phyloP scores from a whole-genome alignment of 30 jellyfish, hydroid and myxozoan species.

The Euphysa ruthae region DNA sequence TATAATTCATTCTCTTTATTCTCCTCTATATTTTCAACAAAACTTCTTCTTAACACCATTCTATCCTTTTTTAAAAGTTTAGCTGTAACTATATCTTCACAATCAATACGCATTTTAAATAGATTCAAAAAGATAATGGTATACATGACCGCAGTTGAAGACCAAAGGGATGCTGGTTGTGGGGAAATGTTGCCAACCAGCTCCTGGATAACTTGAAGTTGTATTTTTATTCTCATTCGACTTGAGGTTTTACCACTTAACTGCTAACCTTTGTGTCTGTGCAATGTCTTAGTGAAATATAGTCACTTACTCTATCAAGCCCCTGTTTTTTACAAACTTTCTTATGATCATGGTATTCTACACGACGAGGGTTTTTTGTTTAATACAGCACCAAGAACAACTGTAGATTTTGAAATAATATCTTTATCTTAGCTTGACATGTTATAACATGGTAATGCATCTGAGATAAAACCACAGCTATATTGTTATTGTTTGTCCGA shows the following conservation, averaged over 20 bases:
- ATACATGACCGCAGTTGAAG: conserved; percentile 43
- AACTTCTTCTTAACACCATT: conserved; percentile 29
- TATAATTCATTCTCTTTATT: not conserved
- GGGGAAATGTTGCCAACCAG: conserved; percentile 25
- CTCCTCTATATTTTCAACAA: conserved; percentile 18
- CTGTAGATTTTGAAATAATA: conserved; percentile 3
- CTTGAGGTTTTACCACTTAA: conserved; percentile 28
- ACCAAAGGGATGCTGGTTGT: conserved; percentile 9
- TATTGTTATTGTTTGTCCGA: too few species aligned
- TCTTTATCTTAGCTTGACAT: too few species aligned
- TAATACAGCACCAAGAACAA: conserved; percentile 30
- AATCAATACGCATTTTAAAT: not conserved
- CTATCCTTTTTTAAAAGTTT: too few species aligned
- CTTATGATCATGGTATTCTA: conserved; percentile 13
- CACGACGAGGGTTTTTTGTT: conserved; percentile 9
- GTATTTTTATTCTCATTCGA: not conserved
- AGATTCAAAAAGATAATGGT: conserved; percentile 31
- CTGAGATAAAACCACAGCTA: too few species aligned
- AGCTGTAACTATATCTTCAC: too few species aligned
- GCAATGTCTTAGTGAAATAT: not conserved
- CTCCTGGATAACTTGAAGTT: not conserved
- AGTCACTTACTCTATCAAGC: conserved; percentile 10
- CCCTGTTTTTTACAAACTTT: conserved; percentile 5
- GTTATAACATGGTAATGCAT: too few species aligned
- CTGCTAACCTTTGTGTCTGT: conserved; percentile 27